These are phyloP conservation scores for Grapholita molesta DNA, from an alignment of 1,140 invertebrate species.

Conservation along the genomic window DNA sequence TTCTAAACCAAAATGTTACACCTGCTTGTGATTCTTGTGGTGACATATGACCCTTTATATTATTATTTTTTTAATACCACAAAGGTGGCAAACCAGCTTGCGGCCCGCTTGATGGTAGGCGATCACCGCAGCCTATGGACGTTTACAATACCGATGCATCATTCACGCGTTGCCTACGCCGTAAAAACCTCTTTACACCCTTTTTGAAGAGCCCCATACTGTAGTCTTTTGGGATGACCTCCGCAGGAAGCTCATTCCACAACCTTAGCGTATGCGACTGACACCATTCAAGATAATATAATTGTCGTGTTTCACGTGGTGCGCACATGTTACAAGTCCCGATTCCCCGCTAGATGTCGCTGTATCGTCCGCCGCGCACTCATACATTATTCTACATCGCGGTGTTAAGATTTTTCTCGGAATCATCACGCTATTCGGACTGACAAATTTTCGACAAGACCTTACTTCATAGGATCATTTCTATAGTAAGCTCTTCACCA, in stretches of 20 bases:
- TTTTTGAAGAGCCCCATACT: too few relatives aligned
- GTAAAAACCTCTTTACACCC: too few relatives aligned
- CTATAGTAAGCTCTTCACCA: constrained; percentile 39
- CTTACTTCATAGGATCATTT: constrained; percentile 48
- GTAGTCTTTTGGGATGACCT: too few relatives aligned
- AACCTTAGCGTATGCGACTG: too few relatives aligned
- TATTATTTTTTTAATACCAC: too few relatives aligned
- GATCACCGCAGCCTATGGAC: too few relatives aligned
- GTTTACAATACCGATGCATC: too few relatives aligned
- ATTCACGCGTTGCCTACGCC: too few relatives aligned
- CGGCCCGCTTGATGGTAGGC: too few relatives aligned
- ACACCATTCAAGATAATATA: background rate
- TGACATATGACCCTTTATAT: background rate
- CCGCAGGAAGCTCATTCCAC: too few relatives aligned
- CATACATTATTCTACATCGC: constrained; percentile 21
- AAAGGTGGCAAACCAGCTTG: too few relatives aligned
- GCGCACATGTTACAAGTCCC: background rate
- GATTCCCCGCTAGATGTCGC: constrained; percentile 22
- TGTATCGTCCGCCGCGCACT: background rate
- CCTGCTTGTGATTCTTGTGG: background rate
- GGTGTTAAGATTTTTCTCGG: constrained; percentile 26
- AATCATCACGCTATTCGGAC: background rate
- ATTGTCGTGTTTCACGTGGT: background rate
- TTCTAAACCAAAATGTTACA: background rate
- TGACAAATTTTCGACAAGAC: constrained; percentile 21